Evolutionary conservation across 2,797 vertebrate species (phyloP).

Genomic region (Scyliorhinus canicula): DNA sequence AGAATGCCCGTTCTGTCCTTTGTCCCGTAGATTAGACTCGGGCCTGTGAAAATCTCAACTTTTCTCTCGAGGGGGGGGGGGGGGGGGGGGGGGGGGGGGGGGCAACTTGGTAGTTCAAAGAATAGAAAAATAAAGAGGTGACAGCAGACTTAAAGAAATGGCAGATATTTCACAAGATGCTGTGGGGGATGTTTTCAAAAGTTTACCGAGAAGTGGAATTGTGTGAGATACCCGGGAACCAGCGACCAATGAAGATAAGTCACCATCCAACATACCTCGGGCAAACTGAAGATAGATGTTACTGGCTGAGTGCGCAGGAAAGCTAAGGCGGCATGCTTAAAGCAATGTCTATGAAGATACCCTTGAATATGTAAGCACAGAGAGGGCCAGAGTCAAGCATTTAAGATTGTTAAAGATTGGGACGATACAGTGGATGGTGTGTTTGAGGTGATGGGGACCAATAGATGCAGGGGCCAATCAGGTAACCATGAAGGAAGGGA

Average conservation of each 20-base stretch:
- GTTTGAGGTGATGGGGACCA: background rate
- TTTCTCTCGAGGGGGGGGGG: no score
- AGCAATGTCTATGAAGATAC: background rate
- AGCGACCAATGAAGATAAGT: background rate
- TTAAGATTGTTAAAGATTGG: background rate
- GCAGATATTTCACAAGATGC: background rate
- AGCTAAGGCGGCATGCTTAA: background rate
- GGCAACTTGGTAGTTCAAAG: background rate
- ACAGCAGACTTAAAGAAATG: background rate
- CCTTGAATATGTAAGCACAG: background rate
- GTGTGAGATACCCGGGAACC: background rate
- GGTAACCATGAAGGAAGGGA: background rate
- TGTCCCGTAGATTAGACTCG: background rate
- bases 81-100: no score
- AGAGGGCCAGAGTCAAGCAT: background rate
- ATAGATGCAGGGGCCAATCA: background rate
- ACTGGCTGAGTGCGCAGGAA: background rate
- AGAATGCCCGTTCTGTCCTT: background rate
- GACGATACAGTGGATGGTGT: background rate
- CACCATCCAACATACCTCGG: background rate
- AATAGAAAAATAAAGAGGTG: background rate
- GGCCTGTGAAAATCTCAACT: background rate
- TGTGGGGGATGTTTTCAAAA: background rate
- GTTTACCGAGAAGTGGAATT: background rate
- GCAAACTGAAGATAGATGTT: background rate